Conservation (phyloP, 2,797 vertebrate genomes). For the Neostethus bicornis region DNA sequence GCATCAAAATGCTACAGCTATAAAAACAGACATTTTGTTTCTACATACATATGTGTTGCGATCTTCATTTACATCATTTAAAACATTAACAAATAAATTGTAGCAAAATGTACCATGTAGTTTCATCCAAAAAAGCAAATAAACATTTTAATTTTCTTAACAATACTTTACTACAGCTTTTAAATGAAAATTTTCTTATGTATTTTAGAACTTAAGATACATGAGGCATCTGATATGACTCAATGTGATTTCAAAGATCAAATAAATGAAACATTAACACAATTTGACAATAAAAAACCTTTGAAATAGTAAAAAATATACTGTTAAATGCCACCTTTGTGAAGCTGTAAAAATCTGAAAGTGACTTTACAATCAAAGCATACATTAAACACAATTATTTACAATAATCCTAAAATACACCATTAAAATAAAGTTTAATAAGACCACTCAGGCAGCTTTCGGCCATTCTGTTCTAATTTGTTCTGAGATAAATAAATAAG, state of each 20-base stretch:
- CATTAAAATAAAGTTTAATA: conserved; percentile 46
- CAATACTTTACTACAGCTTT: too few species aligned
- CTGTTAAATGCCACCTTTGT: conserved; percentile 29
- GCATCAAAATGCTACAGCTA: conserved; percentile 53
- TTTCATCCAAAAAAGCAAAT: conserved; percentile 48
- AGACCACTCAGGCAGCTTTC: conserved; percentile 17
- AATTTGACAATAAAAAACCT: conserved; percentile 13
- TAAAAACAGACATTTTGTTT: conserved; percentile 37
- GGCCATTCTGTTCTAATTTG: conserved; percentile 20
- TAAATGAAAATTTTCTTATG: conserved; percentile 21
- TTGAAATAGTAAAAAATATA: conserved; percentile 43
- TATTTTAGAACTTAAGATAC: conserved; percentile 43
- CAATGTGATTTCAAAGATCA: conserved; percentile 8
- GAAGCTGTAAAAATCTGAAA: conserved; percentile 18
- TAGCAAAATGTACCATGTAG: conserved; percentile 71
- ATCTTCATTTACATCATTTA: conserved; percentile 44
- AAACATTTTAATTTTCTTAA: conserved; percentile 57
- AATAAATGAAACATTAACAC: conserved; percentile 16
- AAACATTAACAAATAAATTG: conserved; percentile 55
- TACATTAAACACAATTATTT: conserved; percentile 27
- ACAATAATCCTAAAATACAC: conserved; percentile 34
- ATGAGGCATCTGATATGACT: conserved; percentile 22
- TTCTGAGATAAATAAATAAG: conserved; percentile 65
- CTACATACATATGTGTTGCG: conserved; percentile 5
- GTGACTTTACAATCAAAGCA: conserved; percentile 12